Conservation (phyloP, 1,140 invertebrate genomes). For the Schlechtendalia chinensis region DNA sequence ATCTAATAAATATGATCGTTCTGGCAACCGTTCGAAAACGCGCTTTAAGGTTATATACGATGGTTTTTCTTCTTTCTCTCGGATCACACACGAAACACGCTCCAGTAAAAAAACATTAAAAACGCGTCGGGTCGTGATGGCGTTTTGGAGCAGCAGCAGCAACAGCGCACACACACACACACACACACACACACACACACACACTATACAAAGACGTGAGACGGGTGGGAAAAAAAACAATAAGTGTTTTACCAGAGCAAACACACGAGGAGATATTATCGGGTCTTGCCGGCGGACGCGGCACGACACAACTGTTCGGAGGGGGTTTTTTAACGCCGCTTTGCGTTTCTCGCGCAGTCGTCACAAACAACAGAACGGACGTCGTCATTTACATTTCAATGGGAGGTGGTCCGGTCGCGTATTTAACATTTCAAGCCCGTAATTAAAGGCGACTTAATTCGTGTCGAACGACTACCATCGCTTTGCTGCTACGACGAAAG, state of each 20-base stretch:
- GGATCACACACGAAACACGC: too few species aligned
- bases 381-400: slow-evolving; percentile 9
- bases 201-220: too few species aligned
- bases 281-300: neutral
- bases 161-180: too few species aligned
- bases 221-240: too few species aligned
- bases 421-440: neutral
- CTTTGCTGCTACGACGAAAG: neutral
- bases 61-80: too few species aligned
- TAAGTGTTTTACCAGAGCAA: slow-evolving; percentile 20
- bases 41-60: too few species aligned
- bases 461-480: slow-evolving; percentile 3
- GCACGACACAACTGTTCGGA: too few species aligned
- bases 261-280: neutral
- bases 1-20: too few species aligned
- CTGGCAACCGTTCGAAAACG: neutral
- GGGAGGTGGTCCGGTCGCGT: neutral
- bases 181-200: too few species aligned
- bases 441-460: slow-evolving; percentile 21
- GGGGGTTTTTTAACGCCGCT: neutral
- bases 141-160: neutral
- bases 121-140: too few species aligned
- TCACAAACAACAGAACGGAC: slow-evolving; percentile 8
- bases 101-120: too few species aligned
- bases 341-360: neutral